These are phyloP conservation scores for Pocillopora verrucosa DNA, from an alignment of 64 coral and sea anemone species.

Conservation along the genomic window DNA sequence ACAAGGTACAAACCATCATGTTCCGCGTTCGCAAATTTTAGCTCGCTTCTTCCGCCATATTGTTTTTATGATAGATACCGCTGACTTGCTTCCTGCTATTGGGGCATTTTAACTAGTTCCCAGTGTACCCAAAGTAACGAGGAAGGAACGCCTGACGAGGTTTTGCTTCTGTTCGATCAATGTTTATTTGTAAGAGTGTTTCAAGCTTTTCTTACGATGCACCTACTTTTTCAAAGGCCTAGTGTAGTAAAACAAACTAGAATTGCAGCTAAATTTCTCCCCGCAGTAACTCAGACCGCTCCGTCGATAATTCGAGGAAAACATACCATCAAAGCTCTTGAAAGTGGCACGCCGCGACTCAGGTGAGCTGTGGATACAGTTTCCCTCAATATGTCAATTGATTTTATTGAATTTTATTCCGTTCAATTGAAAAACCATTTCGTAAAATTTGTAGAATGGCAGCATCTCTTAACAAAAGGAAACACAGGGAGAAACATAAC, in stretches of 20 bases:
- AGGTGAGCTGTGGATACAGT: neutral
- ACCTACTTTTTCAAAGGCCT: neutral
- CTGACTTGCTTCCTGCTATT: neutral
- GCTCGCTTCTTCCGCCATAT: neutral
- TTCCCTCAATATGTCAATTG: neutral
- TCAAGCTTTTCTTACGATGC: neutral
- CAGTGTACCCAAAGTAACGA: too few relatives aligned
- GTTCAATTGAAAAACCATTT: neutral
- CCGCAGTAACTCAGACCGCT: neutral
- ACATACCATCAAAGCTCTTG: neutral
- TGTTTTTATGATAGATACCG: conserved; percentile 8
- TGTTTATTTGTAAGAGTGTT: too few relatives aligned
- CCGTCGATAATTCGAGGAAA: neutral
- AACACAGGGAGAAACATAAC: conserved; percentile 67
- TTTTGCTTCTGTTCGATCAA: too few relatives aligned
- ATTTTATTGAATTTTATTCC: neutral
- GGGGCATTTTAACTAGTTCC: neutral
- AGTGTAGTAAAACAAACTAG: neutral
- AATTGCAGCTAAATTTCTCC: neutral
- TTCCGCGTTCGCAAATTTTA: neutral
- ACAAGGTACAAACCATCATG: neutral
- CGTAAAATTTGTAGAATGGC: conserved; percentile 43
- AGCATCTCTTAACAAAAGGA: conserved; percentile 66
- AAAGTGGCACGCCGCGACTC: conserved; percentile 4
- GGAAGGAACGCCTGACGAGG: too few relatives aligned